Percentiles rank a stretch among this genome's conserved stretches.
These are phyloP conservation scores for Cryptophagus acutangulus DNA, from an alignment of 2,888 invertebrate species.

Conservation along the genomic window DNA sequence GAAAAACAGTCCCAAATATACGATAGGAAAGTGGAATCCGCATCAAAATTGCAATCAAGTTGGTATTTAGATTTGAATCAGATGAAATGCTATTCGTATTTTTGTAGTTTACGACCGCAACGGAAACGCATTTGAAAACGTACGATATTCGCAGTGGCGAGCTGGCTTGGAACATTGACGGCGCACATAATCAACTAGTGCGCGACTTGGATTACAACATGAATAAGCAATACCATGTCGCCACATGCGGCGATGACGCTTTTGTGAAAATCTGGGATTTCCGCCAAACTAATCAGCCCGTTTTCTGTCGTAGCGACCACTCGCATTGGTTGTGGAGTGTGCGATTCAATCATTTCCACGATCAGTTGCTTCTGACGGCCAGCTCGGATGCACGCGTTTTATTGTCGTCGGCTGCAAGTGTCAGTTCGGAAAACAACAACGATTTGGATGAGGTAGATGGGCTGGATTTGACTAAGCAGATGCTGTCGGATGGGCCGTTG, in stretches of 20 bases:
- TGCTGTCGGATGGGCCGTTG: slow-evolving; percentile 79
- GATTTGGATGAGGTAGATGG: slow-evolving; percentile 51
- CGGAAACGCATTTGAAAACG: slow-evolving; percentile 79
- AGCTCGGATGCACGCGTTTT: slow-evolving; percentile 93
- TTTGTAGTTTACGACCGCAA: slow-evolving; percentile 72
- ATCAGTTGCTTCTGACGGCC: slow-evolving; percentile 88
- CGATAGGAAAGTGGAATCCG: slow-evolving; percentile 91
- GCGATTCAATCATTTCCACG: slow-evolving; percentile 93
- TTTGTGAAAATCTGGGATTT: slow-evolving; percentile 95
- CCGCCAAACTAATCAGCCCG: slow-evolving; percentile 71
- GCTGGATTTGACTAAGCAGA: slow-evolving; percentile 51
- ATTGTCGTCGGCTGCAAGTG: slow-evolving; percentile 78
- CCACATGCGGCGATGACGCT: slow-evolving; percentile 94
- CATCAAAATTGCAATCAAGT: slow-evolving; percentile 81
- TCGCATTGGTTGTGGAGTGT: slow-evolving; percentile 95
- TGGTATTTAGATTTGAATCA: slow-evolving; percentile 1
- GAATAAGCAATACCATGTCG: slow-evolving; percentile 92
- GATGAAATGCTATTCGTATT: neutral
- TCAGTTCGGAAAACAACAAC: slow-evolving; percentile 74
- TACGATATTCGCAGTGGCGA: slow-evolving; percentile 81
- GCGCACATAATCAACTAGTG: slow-evolving; percentile 81
- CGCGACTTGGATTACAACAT: slow-evolving; percentile 95
- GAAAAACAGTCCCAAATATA: slow-evolving; percentile 73
- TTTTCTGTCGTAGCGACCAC: slow-evolving; percentile 77
- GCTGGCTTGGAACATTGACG: slow-evolving; percentile 73